Percentiles rank a stretch among this genome's conserved stretches.
Conservation (phyloP, 2,888 invertebrate genomes). For the Sminthurides aquaticus region DNA sequence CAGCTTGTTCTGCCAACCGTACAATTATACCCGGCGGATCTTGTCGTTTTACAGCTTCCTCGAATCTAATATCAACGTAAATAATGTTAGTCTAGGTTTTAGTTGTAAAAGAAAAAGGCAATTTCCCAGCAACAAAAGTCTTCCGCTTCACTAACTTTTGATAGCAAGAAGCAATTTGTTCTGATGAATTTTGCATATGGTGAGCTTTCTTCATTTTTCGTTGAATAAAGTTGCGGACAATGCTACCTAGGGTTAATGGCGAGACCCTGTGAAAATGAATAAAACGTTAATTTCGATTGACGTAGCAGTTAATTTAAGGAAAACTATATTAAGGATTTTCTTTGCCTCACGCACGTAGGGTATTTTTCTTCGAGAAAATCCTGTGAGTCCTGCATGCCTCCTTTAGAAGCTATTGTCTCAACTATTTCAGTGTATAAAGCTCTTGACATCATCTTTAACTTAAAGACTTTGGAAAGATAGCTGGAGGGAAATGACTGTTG, state of each 20-base stretch:
- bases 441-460: conserved; percentile 39
- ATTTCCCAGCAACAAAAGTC: not conserved
- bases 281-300: not conserved
- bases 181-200: conserved; percentile 55
- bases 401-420: conserved; percentile 30
- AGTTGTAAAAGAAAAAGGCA: not conserved
- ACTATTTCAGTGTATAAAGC: conserved; percentile 35
- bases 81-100: conserved; percentile 5
- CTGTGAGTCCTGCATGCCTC: conserved; percentile 30
- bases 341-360: conserved; percentile 37
- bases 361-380: conserved; percentile 34
- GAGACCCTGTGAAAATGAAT: conserved; percentile 51
- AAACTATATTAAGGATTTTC: too few species aligned
- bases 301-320: too few species aligned
- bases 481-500: too few species aligned
- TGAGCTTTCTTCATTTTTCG: conserved; percentile 59
- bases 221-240: conserved; percentile 60
- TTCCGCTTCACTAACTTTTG: conserved; percentile 49
- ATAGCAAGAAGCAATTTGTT: conserved; percentile 51
- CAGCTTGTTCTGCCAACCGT: conserved; percentile 52
- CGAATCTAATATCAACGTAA: conserved; percentile 26
- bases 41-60: conserved; percentile 44
- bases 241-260: conserved; percentile 60
- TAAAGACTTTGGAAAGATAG: too few species aligned
- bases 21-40: conserved; percentile 57